Conservation (phyloP, 2,113 vertebrate genomes). For the Gallinago paraguaiae region DNA sequence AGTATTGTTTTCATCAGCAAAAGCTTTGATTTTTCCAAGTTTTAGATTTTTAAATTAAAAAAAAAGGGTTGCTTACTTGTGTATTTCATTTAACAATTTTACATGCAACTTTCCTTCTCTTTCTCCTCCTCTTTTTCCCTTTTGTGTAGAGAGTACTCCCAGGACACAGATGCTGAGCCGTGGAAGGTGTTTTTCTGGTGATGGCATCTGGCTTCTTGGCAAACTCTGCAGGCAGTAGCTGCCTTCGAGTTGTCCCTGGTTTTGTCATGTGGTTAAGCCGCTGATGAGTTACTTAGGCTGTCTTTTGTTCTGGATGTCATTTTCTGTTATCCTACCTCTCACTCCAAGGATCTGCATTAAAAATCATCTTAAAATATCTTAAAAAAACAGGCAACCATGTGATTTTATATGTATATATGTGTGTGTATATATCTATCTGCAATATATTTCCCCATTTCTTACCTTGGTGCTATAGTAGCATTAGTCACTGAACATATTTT, state of each 20-base stretch:
- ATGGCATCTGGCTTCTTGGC: constrained; percentile 76
- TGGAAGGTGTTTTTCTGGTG: constrained; percentile 72
- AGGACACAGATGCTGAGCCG: constrained; percentile 43
- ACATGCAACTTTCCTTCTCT: not conserved
- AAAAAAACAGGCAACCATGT: not conserved
- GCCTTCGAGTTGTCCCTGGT: constrained; percentile 51
- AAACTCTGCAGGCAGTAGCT: constrained; percentile 43
- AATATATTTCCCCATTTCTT: not conserved
- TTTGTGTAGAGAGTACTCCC: constrained; percentile 25
- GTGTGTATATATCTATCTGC: not conserved
- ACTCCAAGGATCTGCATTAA: not conserved
- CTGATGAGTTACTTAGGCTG: constrained; percentile 58
- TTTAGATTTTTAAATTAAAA: not conserved
- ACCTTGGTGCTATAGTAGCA: not conserved
- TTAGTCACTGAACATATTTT: not conserved
- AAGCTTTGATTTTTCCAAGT: not conserved
- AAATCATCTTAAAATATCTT: not conserved
- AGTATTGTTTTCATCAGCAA: not conserved
- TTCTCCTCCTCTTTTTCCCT: not conserved
- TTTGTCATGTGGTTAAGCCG: constrained; percentile 53
- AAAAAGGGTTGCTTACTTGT: not conserved
- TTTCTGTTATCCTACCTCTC: constrained; percentile 28
- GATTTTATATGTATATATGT: not conserved
- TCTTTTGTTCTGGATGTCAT: constrained; percentile 15
- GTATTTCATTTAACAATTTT: not conserved